Evolutionary conservation across 2,797 vertebrate species (phyloP).

Genomic region (Phoebastria nigripes): DNA sequence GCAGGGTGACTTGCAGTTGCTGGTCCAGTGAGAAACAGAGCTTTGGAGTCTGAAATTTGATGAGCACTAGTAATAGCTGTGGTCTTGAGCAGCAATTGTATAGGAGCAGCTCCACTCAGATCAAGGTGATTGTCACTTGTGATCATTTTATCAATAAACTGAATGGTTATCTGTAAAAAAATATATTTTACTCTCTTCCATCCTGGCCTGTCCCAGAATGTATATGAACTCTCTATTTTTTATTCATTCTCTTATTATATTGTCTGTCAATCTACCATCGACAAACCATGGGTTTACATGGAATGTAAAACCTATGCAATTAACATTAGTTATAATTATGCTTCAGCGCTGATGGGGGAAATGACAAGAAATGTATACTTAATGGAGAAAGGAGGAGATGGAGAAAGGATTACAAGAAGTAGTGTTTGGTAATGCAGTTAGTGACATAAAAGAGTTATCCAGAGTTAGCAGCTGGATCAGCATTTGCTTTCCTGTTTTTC

Average conservation of each 20-base stretch:
- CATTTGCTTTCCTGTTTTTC: slow-evolving; percentile 34
- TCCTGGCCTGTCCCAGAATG: neutral
- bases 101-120: neutral
- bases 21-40: neutral
- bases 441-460: slow-evolving; percentile 4
- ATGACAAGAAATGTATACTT: neutral
- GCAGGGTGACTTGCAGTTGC: neutral
- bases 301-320: neutral
- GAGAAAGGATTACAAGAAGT: slow-evolving; percentile 1
- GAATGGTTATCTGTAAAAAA: neutral
- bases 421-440: slow-evolving; percentile 3
- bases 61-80: neutral
- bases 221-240: neutral
- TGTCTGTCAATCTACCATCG: neutral
- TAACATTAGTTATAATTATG: neutral
- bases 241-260: neutral
- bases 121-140: neutral
- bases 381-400: neutral
- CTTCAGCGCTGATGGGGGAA: neutral
- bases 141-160: neutral
- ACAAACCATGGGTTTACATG: neutral
- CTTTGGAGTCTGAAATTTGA: neutral
- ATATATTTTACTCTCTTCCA: neutral
- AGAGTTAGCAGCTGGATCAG: slow-evolving; percentile 42
- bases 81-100: neutral